Evolutionary conservation across 2,113 vertebrate genomes (phyloP).

Genomic region (Xiphias gladius): DNA sequence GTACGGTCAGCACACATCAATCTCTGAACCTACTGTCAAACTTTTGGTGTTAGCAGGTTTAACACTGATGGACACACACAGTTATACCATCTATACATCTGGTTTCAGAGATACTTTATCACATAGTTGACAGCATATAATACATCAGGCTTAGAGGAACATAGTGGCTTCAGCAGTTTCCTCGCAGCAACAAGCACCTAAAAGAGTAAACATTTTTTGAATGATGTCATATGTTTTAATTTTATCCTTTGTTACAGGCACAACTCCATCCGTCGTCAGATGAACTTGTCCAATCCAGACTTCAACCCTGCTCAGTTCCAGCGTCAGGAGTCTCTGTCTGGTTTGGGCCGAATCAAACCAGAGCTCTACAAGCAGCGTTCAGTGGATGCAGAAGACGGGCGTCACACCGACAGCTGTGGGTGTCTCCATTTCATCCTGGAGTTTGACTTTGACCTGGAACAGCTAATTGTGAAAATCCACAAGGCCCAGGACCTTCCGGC

Average conservation of each 20-base stretch:
- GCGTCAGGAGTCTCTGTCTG: conserved; percentile 94
- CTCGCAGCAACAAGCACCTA: background rate
- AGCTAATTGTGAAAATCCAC: conserved; percentile 98
- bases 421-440: conserved; percentile 94
- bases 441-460: conserved; percentile 97
- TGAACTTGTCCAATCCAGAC: conserved; percentile 97
- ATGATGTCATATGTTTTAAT: background rate
- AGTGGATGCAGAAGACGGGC: conserved; percentile 90
- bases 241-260: conserved; percentile 86
- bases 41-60: conserved; percentile 9
- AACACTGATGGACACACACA: background rate
- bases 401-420: conserved; percentile 89
- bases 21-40: conserved; percentile 6
- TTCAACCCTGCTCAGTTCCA: conserved; percentile 97
- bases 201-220: background rate
- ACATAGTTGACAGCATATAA: background rate
- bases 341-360: conserved; percentile 95
- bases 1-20: conserved; percentile 86
- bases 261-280: conserved; percentile 95
- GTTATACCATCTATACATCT: background rate
- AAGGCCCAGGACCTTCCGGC: conserved; percentile 95
- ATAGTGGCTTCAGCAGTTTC: background rate
- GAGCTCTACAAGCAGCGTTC: conserved; percentile 98
- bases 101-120: conserved; percentile 11
- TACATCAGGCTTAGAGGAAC: background rate